Percentiles rank a stretch among this genome's conserved stretches.
Evolutionary conservation across 2,113 vertebrate genomes (phyloP).

Genomic region (Uria aalge): DNA sequence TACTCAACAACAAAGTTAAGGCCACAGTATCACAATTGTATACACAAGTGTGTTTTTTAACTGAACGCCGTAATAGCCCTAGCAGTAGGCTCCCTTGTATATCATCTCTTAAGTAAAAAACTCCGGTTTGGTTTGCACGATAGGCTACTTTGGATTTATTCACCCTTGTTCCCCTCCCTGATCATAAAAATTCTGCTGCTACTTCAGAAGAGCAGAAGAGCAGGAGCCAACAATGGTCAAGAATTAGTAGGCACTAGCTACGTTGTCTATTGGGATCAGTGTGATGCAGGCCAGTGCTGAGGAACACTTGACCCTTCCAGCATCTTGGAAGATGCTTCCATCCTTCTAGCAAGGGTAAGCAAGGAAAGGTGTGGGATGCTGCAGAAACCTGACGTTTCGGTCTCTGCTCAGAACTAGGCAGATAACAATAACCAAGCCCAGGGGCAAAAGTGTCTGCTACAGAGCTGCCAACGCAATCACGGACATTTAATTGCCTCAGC

Average conservation of each 20-base stretch:
- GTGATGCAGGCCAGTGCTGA: background rate
- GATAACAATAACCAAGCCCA: background rate
- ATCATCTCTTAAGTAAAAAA: background rate
- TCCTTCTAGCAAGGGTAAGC: background rate
- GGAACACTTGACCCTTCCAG: background rate
- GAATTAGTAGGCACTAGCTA: background rate
- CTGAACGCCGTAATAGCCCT: background rate
- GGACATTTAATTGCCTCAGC: background rate
- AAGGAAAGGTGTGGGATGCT: background rate
- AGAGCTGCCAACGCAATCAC: background rate
- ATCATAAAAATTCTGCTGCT: background rate
- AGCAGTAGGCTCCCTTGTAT: accelerated
- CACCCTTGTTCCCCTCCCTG: background rate
- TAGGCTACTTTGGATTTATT: background rate
- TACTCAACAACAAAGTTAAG: background rate
- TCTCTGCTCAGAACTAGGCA: background rate
- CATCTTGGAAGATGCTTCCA: background rate
- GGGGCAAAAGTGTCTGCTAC: background rate
- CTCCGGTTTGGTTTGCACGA: background rate
- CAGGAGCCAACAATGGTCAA: background rate
- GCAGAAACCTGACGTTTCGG: background rate
- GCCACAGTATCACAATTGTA: background rate
- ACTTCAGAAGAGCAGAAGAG: background rate
- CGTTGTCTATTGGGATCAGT: background rate
- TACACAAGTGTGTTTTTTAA: background rate